These are phyloP conservation scores for Siderastrea siderea DNA, from an alignment of 92 coral and sea anemone species.

Conservation along the genomic window DNA sequence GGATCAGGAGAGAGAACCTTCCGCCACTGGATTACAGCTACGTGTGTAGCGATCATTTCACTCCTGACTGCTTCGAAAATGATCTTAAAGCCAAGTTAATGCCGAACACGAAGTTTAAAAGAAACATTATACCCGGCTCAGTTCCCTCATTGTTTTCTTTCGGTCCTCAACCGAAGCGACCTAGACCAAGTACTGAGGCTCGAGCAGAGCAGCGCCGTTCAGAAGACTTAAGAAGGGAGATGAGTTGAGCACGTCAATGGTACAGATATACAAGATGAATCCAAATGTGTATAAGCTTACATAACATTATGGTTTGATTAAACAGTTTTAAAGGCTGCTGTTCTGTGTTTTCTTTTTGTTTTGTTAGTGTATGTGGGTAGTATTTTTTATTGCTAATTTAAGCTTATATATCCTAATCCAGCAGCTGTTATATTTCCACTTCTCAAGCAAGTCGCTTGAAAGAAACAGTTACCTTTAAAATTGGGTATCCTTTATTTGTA, in stretches of 20 bases:
- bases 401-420: background rate
- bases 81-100: too few relatives aligned
- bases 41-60: constrained; percentile 71
- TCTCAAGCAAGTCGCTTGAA: background rate
- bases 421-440: background rate
- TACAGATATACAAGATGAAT: background rate
- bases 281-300: background rate
- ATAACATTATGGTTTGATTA: background rate
- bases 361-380: background rate
- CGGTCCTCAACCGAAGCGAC: constrained; percentile 1
- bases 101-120: constrained; percentile 5
- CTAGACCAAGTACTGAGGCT: constrained; percentile 14
- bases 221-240: constrained; percentile 18
- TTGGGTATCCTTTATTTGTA: background rate
- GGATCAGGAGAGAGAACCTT: constrained; percentile 53
- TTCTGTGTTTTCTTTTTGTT: background rate
- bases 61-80: constrained; percentile 46
- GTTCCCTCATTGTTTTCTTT: constrained; percentile 14
- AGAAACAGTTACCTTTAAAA: background rate
- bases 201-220: background rate
- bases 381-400: background rate
- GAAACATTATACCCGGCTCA: background rate
- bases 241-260: constrained; percentile 1
- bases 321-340: background rate
- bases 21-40: constrained; percentile 61